Conservation (phyloP, 2,797 vertebrate genomes). For the Typhlichthys eigenmanni region DNA sequence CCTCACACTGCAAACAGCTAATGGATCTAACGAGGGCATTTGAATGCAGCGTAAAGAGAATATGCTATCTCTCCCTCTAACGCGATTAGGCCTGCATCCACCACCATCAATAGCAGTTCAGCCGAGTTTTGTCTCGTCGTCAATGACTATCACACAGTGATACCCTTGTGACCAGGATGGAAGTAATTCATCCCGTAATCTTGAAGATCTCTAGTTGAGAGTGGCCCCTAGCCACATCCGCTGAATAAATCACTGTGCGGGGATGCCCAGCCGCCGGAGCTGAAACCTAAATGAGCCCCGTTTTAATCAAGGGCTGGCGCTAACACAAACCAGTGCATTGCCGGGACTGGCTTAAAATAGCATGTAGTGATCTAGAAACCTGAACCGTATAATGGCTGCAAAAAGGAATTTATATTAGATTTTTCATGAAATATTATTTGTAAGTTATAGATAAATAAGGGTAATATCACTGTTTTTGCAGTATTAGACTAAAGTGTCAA, state of each 20-base stretch:
- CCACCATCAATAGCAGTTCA: conserved; percentile 36
- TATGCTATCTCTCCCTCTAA: conserved; percentile 16
- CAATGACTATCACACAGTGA: conserved; percentile 23
- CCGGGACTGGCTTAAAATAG: conserved; percentile 30
- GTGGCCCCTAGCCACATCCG: conserved; percentile 4
- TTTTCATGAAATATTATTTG: too few species aligned
- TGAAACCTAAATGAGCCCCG: conserved; percentile 24
- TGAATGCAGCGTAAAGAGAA: conserved; percentile 13
- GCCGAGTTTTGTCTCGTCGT: conserved; percentile 40
- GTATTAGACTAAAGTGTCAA: not conserved
- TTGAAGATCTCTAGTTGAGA: conserved; percentile 21
- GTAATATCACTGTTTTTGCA: too few species aligned
- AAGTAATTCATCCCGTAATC: conserved; percentile 43
- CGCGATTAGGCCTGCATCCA: conserved; percentile 26
- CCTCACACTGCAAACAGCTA: conserved; percentile 19
- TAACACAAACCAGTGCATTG: conserved; percentile 13
- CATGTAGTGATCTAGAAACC: conserved; percentile 13
- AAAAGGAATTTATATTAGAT: not conserved
- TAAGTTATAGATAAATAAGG: too few species aligned
- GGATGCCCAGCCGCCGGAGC: too few species aligned
- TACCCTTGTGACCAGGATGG: conserved; percentile 26
- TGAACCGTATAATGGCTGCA: conserved; percentile 24
- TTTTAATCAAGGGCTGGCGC: conserved; percentile 35
- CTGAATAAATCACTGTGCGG: conserved; percentile 35
- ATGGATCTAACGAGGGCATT: conserved; percentile 13